Conservation (phyloP, 1,140 invertebrate genomes). For the Ips typographus region DNA sequence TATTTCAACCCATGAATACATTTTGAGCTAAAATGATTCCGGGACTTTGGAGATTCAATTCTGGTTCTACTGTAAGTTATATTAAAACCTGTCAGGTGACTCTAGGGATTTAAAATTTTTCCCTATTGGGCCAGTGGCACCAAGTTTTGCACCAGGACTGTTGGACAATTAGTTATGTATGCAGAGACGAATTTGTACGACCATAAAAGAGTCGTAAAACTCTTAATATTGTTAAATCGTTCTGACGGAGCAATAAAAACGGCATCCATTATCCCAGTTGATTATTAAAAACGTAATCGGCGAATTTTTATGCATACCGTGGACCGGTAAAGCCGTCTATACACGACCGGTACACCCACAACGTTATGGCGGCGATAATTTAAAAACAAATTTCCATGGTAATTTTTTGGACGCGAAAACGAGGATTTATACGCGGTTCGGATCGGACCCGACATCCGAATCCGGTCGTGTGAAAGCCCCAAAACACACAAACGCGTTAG, state of each 20-base stretch:
- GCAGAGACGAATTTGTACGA: conserved; percentile 29
- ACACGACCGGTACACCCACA: conserved; percentile 14
- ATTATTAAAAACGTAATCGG: conserved; percentile 33
- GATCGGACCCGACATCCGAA: conserved; percentile 13
- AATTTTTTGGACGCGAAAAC: conserved; percentile 2
- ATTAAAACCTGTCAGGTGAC: too few relatives aligned
- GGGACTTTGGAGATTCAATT: too few relatives aligned
- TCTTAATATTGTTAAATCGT: conserved; percentile 35
- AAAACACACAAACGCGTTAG: conserved; percentile 30
- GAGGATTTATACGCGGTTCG: background rate
- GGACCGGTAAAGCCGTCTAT: background rate
- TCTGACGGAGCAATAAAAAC: conserved; percentile 28
- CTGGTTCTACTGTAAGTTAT: too few relatives aligned
- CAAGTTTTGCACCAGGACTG: background rate
- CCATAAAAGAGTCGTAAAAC: conserved; percentile 31
- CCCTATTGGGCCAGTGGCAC: background rate
- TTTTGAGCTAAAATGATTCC: too few relatives aligned
- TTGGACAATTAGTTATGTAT: conserved; percentile 32
- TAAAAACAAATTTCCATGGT: conserved; percentile 26
- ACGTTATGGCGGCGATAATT: conserved; percentile 18
- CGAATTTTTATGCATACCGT: conserved; percentile 28
- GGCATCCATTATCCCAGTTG: conserved; percentile 29
- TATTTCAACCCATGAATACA: too few relatives aligned
- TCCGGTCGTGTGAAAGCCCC: conserved; percentile 11
- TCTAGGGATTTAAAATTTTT: background rate